Evolutionary conservation across 2,797 vertebrate species (phyloP), one percentile per base, ranked within the genome.

Genomic region (Cossypha niveicapilla): DNA sequence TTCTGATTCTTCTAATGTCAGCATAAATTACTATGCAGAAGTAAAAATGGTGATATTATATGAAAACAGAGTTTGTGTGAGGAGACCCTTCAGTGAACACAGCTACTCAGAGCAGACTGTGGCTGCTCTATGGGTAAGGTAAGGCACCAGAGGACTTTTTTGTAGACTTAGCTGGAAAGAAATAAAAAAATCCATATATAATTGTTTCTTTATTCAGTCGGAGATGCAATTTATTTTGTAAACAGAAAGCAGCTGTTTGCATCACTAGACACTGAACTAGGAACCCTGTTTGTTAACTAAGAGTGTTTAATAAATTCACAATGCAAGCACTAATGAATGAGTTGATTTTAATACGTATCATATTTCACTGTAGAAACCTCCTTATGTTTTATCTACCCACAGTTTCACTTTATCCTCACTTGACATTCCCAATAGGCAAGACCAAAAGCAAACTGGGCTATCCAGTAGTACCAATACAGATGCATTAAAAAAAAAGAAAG

Each of bases 341-440:
- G 74, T 83, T 88, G 70, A 96, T 97, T 97, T 97, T 96, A 97
- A 94, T 94, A 89, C 41, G 61, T 76, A 95, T 91, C 92, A 86
- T 67, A 94, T 94, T 96, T 96, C 77, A 86, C 87, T 90, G 41
- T 74, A 95, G 94, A 95, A 96, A 75, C 45, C 79, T 92, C n/a
- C 27, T 77, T 94, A 76, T 63, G 72, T 96, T 95, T 92, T 83
- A 68, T 48, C 57, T 76, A 75, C 81, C 67, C 54, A 79, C 91
- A 65, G 58, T 78, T 96, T 88, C 87, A 84, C 92, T 95, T 78
- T 96, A 71, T 95, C 60, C 82, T 96, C 58, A 75, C 70, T 87
- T 97, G 93, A 94, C 87, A 92, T 89, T 91, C 60, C 84, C 62
- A 76, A 54, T 19, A 90, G 92, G 78, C 67, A 88, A 94, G 77